Percentiles rank a stretch among this genome's conserved stretches.
Conservation (phyloP, 2,113 vertebrate species). For the Monopterus albus region DNA sequence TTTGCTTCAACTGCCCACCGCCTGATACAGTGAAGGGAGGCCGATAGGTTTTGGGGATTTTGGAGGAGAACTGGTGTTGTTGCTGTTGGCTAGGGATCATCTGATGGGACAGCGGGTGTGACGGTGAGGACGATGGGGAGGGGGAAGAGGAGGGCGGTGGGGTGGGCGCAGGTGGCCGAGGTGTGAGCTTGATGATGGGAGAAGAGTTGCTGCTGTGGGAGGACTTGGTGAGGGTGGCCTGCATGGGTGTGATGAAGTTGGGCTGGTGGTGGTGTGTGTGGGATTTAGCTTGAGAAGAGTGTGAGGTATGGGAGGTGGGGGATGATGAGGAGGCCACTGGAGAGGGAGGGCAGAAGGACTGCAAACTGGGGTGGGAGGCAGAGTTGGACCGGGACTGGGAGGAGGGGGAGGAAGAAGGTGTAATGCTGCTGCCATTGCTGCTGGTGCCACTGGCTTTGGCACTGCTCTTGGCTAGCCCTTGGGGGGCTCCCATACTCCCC, state of each 20-base stretch:
- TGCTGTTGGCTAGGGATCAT: constrained; percentile 60
- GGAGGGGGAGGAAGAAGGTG: constrained; percentile 69
- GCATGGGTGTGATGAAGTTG: constrained; percentile 85
- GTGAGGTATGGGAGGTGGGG: constrained; percentile 51
- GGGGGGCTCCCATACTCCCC: constrained; percentile 43
- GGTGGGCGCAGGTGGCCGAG: constrained; percentile 71
- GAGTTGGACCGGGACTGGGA: constrained; percentile 77
- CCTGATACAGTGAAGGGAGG: constrained; percentile 66
- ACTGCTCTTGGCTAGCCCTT: constrained; percentile 59
- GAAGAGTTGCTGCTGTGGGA: constrained; percentile 82
- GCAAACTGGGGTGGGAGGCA: constrained; percentile 56
- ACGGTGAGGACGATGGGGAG: constrained; percentile 69
- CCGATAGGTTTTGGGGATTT: constrained; percentile 69
- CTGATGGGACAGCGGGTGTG: constrained; percentile 57
- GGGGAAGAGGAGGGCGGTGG: constrained; percentile 73
- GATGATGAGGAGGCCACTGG: constrained; percentile 81
- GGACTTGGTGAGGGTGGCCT: constrained; percentile 84
- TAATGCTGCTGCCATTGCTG: constrained; percentile 39
- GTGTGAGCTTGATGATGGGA: constrained; percentile 82
- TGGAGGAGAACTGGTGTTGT: constrained; percentile 71
- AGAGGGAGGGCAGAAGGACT: constrained; percentile 74
- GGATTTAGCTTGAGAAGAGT: constrained; percentile 58
- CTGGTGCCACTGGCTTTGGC: constrained; percentile 42
- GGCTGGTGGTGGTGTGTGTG: constrained; percentile 79
- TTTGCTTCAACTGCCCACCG: constrained; percentile 55